These are phyloP conservation scores for Phlogophora meticulosa DNA, from an alignment of 2,888 invertebrate genomes.

Conservation along the genomic window DNA sequence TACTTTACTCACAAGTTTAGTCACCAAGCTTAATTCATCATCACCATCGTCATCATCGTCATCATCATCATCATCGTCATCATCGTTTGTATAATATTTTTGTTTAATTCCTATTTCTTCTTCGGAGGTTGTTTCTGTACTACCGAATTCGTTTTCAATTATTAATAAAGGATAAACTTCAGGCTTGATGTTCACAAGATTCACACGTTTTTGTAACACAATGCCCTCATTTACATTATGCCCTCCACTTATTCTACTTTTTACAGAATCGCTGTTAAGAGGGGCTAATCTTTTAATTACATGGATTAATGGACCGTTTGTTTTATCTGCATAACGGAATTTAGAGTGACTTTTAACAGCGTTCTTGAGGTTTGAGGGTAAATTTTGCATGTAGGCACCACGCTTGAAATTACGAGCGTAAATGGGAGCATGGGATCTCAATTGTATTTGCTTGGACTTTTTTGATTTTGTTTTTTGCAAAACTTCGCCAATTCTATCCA, in stretches of 20 bases:
- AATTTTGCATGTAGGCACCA: background rate
- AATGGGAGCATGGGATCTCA: conserved; percentile 4
- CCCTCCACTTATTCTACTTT: conserved; percentile 4
- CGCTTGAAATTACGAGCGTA: background rate
- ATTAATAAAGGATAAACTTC: conserved; percentile 19
- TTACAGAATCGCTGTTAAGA: conserved; percentile 7
- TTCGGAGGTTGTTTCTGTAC: background rate
- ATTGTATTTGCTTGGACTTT: background rate
- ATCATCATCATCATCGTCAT: background rate
- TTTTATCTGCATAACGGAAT: background rate
- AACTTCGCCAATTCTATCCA: conserved; percentile 11
- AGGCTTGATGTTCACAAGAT: conserved; percentile 12
- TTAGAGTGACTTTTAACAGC: background rate
- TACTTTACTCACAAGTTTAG: background rate
- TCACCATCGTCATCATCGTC: too few relatives aligned
- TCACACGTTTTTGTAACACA: conserved; percentile 5
- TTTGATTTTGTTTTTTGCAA: background rate
- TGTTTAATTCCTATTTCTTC: background rate
- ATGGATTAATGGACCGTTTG: background rate
- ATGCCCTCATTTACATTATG: background rate
- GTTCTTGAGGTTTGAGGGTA: background rate
- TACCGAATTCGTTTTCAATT: background rate
- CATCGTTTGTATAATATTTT: background rate
- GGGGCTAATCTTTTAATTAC: background rate
- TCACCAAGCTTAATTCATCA: background rate